Base-by-base conservation (phyloP, 2,888 invertebrate species). In the Liopterus haemorrhoidalis region DNA sequence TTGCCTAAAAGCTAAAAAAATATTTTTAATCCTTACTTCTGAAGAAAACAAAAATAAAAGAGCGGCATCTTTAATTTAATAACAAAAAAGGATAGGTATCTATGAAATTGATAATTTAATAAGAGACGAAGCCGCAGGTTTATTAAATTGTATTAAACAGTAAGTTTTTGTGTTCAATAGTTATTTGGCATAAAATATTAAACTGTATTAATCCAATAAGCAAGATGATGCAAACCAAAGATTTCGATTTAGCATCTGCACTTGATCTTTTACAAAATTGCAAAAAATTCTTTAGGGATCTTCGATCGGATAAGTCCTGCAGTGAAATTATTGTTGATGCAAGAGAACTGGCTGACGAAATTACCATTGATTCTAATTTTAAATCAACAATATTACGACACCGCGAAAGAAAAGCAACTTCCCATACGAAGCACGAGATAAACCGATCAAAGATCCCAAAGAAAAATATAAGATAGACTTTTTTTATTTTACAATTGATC, bases 301-400 rank as follows among this genome's bases (percentile, higher is more conserved):
- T 48, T 48, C 48, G 48, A 52, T 54, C 44, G 44, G 49, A 54
- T 50, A 42, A 41, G 24, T 50, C 49, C 41, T 55, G 51, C 30
- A 40, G 48, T 51, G 49, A 52, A 54, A 51, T 36, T 49, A 48
- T 54, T 48, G 40, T 49, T 49, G 51, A 54, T 48, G 50, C 48
- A 36, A 49, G 37, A 49, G 43, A 51, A 51, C 46, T 54, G 27
- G 49, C 48, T 48, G 39, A 21, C 35, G 51, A 54, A 51, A 51
- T 52, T 49, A 51, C 51, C 33, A 48, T 50, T 18, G 48, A 51
- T 25, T 41, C 48, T 44, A 50, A 46, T 43, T 50, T 50, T 52
- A 46, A 36, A 46, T 48, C 44, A 44, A 50, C 41, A 36, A 36
- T 38, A 41, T 24, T 49, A 41, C 44, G 35, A 31, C 47, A 49